Percentiles rank a stretch among this genome's conserved stretches.
Conservation (phyloP, 2,888 invertebrate species). For the Drosophila austrosaltans region DNA sequence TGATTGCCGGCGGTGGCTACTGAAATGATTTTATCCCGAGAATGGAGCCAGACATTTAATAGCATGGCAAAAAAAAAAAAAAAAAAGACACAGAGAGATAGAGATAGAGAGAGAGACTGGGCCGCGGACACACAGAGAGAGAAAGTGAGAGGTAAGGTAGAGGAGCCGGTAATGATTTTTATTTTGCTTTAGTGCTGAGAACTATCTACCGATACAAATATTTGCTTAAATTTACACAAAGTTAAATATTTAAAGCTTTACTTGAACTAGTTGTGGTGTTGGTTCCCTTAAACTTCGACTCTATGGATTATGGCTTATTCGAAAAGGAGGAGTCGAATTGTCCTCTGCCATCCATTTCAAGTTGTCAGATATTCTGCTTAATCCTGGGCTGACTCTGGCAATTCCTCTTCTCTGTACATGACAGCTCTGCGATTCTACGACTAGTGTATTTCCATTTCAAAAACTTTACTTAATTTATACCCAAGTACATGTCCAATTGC, state of each 20-base stretch:
- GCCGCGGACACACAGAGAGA: not conserved
- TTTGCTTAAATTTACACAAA: not conserved
- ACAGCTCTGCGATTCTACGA: conserved; percentile 5
- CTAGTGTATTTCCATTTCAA: conserved; percentile 2
- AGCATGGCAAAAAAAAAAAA: conserved; percentile 20
- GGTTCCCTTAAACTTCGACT: not conserved
- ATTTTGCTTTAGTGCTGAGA: not conserved
- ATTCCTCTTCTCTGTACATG: conserved; percentile 5
- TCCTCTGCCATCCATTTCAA: conserved; percentile 15
- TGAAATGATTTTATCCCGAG: conserved; percentile 32
- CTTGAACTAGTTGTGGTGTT: not conserved
- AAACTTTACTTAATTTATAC: conserved; percentile 57
- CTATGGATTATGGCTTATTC: too few species aligned
- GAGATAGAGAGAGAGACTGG: not conserved
- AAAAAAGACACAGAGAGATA: not conserved
- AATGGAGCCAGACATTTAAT: conserved; percentile 2
- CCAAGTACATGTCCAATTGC: conserved; percentile 21
- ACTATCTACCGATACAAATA: not conserved
- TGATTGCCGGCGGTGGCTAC: conserved; percentile 53
- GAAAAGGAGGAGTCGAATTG: not conserved
- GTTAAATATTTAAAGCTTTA: not conserved
- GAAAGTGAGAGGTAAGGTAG: not conserved
- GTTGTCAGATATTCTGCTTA: conserved; percentile 17
- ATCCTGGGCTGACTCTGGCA: conserved; percentile 7
- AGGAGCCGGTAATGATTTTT: not conserved